A percentile compares a stretch with the other conserved stretches of the same genome.
These are phyloP conservation scores for Ylistrum balloti DNA, from an alignment of 1,140 invertebrate species.

Conservation along the genomic window DNA sequence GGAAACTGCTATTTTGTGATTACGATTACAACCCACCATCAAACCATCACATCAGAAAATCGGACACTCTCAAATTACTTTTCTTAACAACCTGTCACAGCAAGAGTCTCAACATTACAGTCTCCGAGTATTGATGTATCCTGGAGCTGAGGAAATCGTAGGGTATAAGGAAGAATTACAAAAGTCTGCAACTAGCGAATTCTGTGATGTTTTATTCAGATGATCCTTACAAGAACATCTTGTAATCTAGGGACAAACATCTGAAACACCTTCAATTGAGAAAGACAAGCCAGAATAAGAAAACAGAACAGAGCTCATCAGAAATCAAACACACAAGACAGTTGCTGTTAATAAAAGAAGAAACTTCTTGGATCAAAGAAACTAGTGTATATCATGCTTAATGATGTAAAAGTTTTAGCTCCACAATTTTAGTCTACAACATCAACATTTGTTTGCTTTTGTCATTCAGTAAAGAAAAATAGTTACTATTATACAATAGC, in stretches of 20 bases:
- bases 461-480: too few species aligned
- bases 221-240: neutral
- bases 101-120: neutral
- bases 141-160: neutral
- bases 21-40: neutral
- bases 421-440: too few species aligned
- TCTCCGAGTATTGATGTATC: neutral
- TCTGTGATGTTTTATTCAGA: neutral
- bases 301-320: neutral
- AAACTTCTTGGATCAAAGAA: too few species aligned
- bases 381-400: too few species aligned
- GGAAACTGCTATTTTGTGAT: neutral
- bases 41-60: slow-evolving; percentile 29
- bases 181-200: neutral
- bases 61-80: slow-evolving; percentile 33
- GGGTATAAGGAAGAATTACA: neutral
- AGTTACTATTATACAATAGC: too few species aligned
- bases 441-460: too few species aligned
- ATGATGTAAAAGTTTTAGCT: too few species aligned
- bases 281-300: neutral
- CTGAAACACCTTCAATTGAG: neutral
- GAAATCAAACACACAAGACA: neutral
- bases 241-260: neutral
- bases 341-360: neutral
- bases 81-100: slow-evolving; percentile 9